Conservation (phyloP, 1,140 invertebrate species). For the Leptinotarsa defecta region DNA sequence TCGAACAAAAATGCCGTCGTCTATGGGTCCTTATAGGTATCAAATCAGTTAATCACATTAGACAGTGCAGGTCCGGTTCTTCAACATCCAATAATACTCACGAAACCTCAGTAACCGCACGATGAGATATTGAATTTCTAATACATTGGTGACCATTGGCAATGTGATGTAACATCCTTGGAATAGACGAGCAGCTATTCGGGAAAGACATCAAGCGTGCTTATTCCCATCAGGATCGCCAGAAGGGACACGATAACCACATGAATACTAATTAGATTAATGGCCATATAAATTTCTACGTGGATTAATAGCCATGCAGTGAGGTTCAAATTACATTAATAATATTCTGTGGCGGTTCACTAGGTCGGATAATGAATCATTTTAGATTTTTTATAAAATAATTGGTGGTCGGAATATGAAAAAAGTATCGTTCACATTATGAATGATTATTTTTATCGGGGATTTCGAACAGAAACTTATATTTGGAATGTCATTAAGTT, state of each 20-base stretch:
- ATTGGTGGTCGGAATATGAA: no score
- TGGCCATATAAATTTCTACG: neutral
- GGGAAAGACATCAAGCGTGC: neutral
- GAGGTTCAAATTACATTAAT: conserved; percentile 6
- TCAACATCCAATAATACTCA: no score
- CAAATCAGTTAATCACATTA: no score
- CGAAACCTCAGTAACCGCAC: no score
- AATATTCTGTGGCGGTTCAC: neutral
- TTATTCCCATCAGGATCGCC: neutral
- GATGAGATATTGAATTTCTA: no score
- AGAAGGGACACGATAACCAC: neutral
- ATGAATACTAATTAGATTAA: conserved; percentile 7
- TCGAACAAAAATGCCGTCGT: no score
- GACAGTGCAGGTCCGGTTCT: no score
- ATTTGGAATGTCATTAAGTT: no score
- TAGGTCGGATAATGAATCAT: neutral
- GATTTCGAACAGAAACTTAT: no score
- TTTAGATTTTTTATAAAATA: neutral
- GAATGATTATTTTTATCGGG: no score
- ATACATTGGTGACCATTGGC: neutral
- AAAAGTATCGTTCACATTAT: no score
- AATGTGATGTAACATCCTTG: neutral
- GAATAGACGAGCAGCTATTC: neutral
- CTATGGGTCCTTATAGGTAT: no score
- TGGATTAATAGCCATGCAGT: neutral